Evolutionary conservation across 2,113 vertebrate species (phyloP).

Genomic region (Echinops telfairi): DNA sequence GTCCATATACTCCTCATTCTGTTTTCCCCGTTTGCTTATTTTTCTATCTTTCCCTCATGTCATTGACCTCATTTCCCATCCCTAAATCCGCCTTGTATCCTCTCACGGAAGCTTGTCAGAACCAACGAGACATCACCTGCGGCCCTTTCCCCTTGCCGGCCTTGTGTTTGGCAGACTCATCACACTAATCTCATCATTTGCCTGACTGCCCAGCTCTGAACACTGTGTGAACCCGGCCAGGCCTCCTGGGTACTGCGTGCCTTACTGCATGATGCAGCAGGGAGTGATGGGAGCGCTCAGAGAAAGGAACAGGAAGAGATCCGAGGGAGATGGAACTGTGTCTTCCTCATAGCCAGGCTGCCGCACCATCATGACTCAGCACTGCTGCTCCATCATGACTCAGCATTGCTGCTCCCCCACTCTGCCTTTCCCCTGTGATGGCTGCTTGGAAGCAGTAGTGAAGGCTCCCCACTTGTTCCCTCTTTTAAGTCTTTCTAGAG

Average conservation of each 20-base stretch:
- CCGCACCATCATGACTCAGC: neutral
- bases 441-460: slow-evolving; percentile 21
- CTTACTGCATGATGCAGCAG: neutral
- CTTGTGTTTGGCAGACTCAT: slow-evolving; percentile 46
- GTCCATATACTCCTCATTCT: neutral
- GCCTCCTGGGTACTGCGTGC: fast-evolving
- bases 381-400: neutral
- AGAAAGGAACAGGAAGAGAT: slow-evolving; percentile 1
- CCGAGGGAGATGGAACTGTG: neutral
- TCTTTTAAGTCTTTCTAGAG: neutral
- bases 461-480: slow-evolving; percentile 19
- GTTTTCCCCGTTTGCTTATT: slow-evolving; percentile 41
- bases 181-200: slow-evolving; percentile 70
- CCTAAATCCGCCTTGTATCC: neutral
- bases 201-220: slow-evolving; percentile 53
- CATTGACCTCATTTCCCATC: slow-evolving; percentile 43
- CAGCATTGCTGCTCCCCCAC: too few relatives aligned
- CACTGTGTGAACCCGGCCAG: neutral
- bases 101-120: slow-evolving; percentile 56
- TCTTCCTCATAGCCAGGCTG: slow-evolving; percentile 36
- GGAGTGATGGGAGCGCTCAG: neutral
- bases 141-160: slow-evolving; percentile 15
- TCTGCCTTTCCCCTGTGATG: neutral
- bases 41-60: slow-evolving; percentile 46
- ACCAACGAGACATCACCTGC: slow-evolving; percentile 53